These are phyloP conservation scores for Drosophila sordidapex DNA, from an alignment of 2,888 invertebrate genomes.

Conservation along the genomic window DNA sequence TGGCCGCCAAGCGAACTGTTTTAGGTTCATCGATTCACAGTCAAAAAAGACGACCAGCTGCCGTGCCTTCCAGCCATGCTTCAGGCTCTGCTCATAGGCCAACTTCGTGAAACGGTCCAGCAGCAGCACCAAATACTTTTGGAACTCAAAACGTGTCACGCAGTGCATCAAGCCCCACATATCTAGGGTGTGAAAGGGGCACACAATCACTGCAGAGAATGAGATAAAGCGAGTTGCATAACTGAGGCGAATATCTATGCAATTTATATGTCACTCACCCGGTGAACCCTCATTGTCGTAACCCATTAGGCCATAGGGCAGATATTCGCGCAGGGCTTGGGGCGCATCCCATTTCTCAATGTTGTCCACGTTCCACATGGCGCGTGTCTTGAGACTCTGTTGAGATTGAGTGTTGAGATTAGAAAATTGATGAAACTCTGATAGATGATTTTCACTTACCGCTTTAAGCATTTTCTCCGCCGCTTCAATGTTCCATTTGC, in stretches of 20 bases:
- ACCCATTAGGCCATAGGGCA: constrained; percentile 92
- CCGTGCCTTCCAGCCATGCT: constrained; percentile 88
- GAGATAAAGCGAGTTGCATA: neutral
- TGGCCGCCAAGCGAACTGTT: constrained; percentile 94
- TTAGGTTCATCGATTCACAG: constrained; percentile 91
- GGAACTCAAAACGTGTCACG: constrained; percentile 89
- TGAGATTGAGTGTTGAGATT: neutral
- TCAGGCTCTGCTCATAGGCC: constrained; percentile 87
- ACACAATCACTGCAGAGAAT: constrained; percentile 88
- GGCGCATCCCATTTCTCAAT: constrained; percentile 90
- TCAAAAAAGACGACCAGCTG: constrained; percentile 91
- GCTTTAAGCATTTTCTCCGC: constrained; percentile 96
- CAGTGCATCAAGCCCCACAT: constrained; percentile 92
- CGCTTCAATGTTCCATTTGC: constrained; percentile 94
- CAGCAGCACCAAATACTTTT: constrained; percentile 88
- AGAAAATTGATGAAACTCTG: neutral
- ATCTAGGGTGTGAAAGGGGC: constrained; percentile 93
- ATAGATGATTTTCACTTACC: constrained; percentile 86
- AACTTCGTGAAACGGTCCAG: constrained; percentile 89
- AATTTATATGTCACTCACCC: constrained; percentile 69
- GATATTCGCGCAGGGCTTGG: constrained; percentile 89
- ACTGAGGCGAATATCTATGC: neutral
- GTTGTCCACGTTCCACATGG: constrained; percentile 89
- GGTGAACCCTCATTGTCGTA: constrained; percentile 94
- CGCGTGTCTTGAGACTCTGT: constrained; percentile 81